Percentiles rank a stretch among this genome's conserved stretches.
These are phyloP conservation scores for Chinchilla lanigera DNA, from an alignment of 2,113 vertebrate species.

Conservation along the genomic window DNA sequence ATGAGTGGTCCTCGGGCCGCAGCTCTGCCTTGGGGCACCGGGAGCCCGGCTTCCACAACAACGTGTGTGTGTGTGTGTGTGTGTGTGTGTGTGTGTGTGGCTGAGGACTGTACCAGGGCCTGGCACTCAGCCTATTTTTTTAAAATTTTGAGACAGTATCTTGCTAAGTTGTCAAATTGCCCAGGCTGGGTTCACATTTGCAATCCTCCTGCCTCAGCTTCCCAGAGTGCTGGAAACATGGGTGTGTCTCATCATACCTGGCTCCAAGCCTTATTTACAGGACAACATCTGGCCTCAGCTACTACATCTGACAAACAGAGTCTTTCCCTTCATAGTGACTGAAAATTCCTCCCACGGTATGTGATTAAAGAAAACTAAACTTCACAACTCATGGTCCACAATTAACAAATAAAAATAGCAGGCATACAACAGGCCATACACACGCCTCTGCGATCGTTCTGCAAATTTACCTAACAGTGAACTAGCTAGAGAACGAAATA, in stretches of 20 bases:
- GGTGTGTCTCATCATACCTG: background rate
- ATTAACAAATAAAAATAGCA: background rate
- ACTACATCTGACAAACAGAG: accelerated
- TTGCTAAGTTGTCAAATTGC: background rate
- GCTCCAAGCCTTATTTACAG: background rate
- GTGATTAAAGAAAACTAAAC: background rate
- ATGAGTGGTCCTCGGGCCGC: background rate
- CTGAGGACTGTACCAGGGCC: background rate
- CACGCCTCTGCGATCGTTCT: accelerated
- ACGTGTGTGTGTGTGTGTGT: background rate
- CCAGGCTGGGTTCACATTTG: background rate
- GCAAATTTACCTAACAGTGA: background rate
- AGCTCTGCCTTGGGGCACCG: background rate
- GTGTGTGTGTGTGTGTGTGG: background rate
- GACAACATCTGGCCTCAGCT: background rate
- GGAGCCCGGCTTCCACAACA: background rate
- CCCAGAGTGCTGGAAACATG: background rate
- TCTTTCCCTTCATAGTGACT: background rate
- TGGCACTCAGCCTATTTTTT: background rate
- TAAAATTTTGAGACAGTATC: background rate
- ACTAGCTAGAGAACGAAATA: background rate
- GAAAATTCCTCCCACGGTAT: accelerated
- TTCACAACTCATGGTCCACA: background rate
- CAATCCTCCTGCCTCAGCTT: background rate
- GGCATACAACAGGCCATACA: accelerated